phyloP scores from a whole-genome alignment of 2,113 vertebrate genomes.

The Elaphurus davidianus region DNA sequence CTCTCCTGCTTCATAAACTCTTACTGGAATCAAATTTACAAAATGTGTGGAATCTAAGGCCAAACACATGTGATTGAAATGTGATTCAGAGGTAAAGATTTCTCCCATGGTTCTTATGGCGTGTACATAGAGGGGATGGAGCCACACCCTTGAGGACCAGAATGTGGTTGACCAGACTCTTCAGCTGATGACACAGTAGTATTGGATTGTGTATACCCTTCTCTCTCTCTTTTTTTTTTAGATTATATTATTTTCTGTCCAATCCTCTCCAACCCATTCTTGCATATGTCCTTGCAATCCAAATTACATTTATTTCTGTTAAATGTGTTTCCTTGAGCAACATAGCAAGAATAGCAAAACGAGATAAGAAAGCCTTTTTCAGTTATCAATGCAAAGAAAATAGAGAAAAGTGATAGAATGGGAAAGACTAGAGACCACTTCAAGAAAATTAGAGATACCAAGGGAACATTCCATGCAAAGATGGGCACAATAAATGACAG shows the following conservation, averaged over 20 bases:
- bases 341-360: neutral
- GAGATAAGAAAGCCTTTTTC: neutral
- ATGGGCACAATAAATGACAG: too few species aligned
- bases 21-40: neutral
- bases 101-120: accelerated
- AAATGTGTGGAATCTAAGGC: neutral
- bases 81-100: neutral
- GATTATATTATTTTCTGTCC: neutral
- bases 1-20: neutral
- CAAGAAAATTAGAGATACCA: too few species aligned
- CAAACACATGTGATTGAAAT: neutral
- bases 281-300: neutral
- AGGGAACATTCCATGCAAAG: too few species aligned
- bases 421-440: neutral
- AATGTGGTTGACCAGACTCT: neutral
- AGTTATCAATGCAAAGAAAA: neutral
- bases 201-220: neutral
- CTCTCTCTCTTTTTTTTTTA: neutral
- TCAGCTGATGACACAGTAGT: neutral
- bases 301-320: neutral
- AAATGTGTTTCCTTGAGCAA: neutral
- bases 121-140: neutral
- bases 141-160: neutral
- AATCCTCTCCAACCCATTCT: neutral
- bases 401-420: neutral